Evolutionary conservation across 1,140 invertebrate genomes (phyloP).

Genomic region (Drosophila pandora): DNA sequence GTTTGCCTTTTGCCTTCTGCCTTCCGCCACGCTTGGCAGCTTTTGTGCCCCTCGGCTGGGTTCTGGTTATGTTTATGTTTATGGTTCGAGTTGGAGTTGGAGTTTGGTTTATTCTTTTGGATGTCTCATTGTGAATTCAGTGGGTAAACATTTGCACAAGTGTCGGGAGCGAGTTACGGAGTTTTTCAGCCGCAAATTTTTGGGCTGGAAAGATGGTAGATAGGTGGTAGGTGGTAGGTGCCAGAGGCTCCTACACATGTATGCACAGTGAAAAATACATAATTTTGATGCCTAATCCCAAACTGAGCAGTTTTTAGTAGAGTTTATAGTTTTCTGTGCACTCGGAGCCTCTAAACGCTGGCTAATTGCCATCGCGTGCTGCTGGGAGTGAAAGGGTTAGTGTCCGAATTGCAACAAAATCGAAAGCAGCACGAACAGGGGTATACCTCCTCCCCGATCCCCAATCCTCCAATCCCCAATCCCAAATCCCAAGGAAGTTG

Average conservation of each 20-base stretch:
- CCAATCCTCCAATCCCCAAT: slow-evolving; percentile 1
- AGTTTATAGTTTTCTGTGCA: background rate
- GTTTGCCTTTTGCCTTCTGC: slow-evolving; percentile 67
- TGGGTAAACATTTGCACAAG: slow-evolving; percentile 79
- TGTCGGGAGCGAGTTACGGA: slow-evolving; percentile 49
- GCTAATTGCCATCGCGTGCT: slow-evolving; percentile 46
- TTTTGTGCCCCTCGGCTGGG: slow-evolving; percentile 33
- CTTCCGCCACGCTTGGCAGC: slow-evolving; percentile 62
- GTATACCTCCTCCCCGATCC: background rate
- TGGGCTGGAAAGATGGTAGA: background rate
- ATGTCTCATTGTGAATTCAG: slow-evolving; percentile 75
- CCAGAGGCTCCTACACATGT: slow-evolving; percentile 1
- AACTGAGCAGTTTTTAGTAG: background rate
- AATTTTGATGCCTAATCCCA: background rate
- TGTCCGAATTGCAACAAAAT: slow-evolving; percentile 50
- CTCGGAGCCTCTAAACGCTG: slow-evolving; percentile 34
- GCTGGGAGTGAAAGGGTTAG: slow-evolving; percentile 38
- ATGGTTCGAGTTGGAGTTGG: slow-evolving; percentile 15
- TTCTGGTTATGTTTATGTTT: slow-evolving; percentile 23
- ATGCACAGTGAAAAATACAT: slow-evolving; percentile 2
- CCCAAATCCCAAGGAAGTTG: slow-evolving; percentile 33
- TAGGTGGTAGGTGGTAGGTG: slow-evolving; percentile 6
- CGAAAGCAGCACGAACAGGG: slow-evolving; percentile 38
- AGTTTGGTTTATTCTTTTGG: slow-evolving; percentile 32
- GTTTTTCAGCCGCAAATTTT: slow-evolving; percentile 23